These are phyloP conservation scores for Amitus sp. DNA, from an alignment of 2,888 invertebrate species.

Conservation along the genomic window DNA sequence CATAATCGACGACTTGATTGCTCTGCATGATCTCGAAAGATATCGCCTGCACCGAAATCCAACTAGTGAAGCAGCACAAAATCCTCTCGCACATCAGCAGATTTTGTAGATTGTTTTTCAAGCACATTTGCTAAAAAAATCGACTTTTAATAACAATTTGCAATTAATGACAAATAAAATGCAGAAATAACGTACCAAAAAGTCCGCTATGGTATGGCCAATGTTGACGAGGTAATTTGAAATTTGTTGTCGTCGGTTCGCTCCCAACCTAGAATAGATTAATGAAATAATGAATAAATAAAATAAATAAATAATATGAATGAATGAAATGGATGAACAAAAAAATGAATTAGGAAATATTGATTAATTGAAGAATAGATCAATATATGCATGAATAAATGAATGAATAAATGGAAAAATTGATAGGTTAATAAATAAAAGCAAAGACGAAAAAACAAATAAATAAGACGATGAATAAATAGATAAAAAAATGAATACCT, in stretches of 20 bases:
- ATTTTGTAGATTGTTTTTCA: conserved; percentile 74
- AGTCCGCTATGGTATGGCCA: conserved; percentile 80
- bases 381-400: no score
- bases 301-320: not conserved
- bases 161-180: not conserved
- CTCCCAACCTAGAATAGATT: conserved; percentile 80
- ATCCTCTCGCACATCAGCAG: conserved; percentile 78
- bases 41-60: conserved; percentile 88
- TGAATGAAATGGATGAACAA: not conserved
- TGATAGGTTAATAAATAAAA: no score
- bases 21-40: conserved; percentile 79
- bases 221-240: conserved; percentile 81
- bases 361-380: no score
- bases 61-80: conserved; percentile 88
- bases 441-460: no score
- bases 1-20: conserved; percentile 77
- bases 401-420: no score
- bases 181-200: conserved; percentile 70
- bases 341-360: no score
- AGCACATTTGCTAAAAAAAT: conserved; percentile 73
- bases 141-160: not conserved
- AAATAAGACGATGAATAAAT: no score
- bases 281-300: no score
- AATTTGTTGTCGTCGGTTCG: conserved; percentile 89
- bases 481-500: no score